Conservation (phyloP, 2,888 invertebrate genomes). For the Drosophila setosimentum region DNA sequence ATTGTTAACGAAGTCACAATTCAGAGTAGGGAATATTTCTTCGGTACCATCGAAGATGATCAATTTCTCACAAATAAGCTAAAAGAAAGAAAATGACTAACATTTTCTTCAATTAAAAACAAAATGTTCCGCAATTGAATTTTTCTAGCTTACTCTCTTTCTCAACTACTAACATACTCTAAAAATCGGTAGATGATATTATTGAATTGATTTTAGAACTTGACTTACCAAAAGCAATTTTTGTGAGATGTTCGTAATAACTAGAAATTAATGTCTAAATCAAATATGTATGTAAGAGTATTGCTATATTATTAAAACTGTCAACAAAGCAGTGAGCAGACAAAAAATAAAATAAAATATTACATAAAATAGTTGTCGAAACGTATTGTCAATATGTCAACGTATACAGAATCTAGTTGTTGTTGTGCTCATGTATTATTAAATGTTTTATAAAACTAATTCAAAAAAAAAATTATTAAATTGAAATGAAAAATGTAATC, state of each 20-base stretch:
- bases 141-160: not conserved
- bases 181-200: slow-evolving; percentile 5
- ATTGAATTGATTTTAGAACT: not conserved
- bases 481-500: slow-evolving; percentile 58
- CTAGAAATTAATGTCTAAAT: slow-evolving; percentile 35
- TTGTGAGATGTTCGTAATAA: slow-evolving; percentile 30
- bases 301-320: slow-evolving; percentile 49
- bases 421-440: slow-evolving; percentile 64
- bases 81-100: not conserved
- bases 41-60: slow-evolving; percentile 56
- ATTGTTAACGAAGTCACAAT: slow-evolving; percentile 44
- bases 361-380: slow-evolving; percentile 60
- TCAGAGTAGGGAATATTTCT: slow-evolving; percentile 28
- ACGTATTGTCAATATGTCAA: slow-evolving; percentile 66
- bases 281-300: slow-evolving; percentile 44
- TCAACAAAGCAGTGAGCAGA: slow-evolving; percentile 40
- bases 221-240: slow-evolving; percentile 5
- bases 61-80: slow-evolving; percentile 28
- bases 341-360: slow-evolving; percentile 27
- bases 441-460: slow-evolving; percentile 53
- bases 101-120: not conserved
- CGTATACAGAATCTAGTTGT: slow-evolving; percentile 65
- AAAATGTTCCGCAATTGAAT: not conserved
- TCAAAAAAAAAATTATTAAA: slow-evolving; percentile 44
- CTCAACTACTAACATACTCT: not conserved